Evolutionary conservation across 2,888 invertebrate genomes (phyloP), one percentile per base, ranked within the genome.

Genomic region (Didymodactylos carnosus): DNA sequence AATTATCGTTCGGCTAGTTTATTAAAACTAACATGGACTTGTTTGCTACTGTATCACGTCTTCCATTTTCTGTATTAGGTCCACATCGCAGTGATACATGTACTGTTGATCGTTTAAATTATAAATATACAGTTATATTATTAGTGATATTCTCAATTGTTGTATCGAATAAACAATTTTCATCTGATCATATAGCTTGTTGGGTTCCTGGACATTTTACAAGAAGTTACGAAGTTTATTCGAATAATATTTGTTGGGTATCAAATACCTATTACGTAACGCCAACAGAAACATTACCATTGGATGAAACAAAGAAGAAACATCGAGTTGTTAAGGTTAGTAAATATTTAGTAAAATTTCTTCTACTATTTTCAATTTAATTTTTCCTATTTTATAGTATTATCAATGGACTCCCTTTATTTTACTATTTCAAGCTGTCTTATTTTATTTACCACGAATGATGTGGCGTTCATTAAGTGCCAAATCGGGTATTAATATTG

Each of bases 211-310:
- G 77, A 71, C 75, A 76, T 53, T 78, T 78, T 73, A 78, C 77
- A 14, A 71, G 72, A 51, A 78, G 77, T 72, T 77, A 78, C 40
- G 76, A 78, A 73, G 77, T 77, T 46, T 78, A 76, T 72, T 75
- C 78, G 3, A 77, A 78, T 75, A 76, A 76, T 70, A 75, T 78
- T 39, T 78, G 78, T 75, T 78, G 78, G 78, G 76, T 78, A 40
- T 77, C 77, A n/a, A 78, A 78, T 76, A 78, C 78, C 19, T 74
- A 74, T n/a, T 74, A 74, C 39, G 74, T 74, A 23, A 71, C 71
- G 39, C 53, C 71, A 16, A 51, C 71, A 16, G 43, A 71, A 43
- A 69, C 40, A 19, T 43, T 74, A 51, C 74, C 74, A 7, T 43
- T 71, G 39, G 35, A 71, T 2, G 74, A 74, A 43, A 71, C 71